These are phyloP conservation scores for Cyrtodaria siliqua DNA, from an alignment of 2,888 invertebrate genomes.

Conservation along the genomic window DNA sequence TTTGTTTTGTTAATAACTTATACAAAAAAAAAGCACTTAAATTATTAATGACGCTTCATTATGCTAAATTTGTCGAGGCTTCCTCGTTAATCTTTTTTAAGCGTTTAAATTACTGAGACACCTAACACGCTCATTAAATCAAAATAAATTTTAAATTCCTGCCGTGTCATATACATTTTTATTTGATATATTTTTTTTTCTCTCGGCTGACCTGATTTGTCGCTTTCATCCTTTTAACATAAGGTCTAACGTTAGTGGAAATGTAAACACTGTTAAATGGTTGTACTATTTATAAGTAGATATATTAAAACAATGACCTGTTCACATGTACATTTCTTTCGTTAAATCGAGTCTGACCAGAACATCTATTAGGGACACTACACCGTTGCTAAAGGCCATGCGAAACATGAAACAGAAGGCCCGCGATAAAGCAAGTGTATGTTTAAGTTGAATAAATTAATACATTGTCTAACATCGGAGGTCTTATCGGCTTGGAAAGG, in stretches of 20 bases:
- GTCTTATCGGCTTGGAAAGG: too few species aligned
- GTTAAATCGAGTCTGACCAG: constrained; percentile 29
- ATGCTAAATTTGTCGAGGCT: background rate
- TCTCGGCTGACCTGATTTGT: constrained; percentile 39
- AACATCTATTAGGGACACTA: too few species aligned
- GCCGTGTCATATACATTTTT: constrained; percentile 37
- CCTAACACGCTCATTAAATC: constrained; percentile 38
- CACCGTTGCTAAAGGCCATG: too few species aligned
- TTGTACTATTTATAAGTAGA: constrained; percentile 12
- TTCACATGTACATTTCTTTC: background rate
- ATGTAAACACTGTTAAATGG: constrained; percentile 24
- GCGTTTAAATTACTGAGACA: constrained; percentile 42
- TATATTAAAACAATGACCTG: constrained; percentile 30
- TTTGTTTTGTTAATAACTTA: too few species aligned
- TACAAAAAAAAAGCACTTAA: constrained; percentile 8
- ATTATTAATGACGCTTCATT: constrained; percentile 12
- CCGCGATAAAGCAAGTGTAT: too few species aligned
- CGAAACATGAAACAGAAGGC: too few species aligned
- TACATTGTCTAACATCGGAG: too few species aligned
- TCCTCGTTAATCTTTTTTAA: constrained; percentile 38
- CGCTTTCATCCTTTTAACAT: constrained; percentile 21
- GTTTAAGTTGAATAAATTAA: too few species aligned
- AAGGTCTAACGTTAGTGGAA: constrained; percentile 19
- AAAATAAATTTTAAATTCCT: constrained; percentile 57
- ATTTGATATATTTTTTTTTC: constrained; percentile 9